These are phyloP conservation scores for Falco naumanni DNA, from an alignment of 2,797 vertebrate genomes.

Conservation along the genomic window DNA sequence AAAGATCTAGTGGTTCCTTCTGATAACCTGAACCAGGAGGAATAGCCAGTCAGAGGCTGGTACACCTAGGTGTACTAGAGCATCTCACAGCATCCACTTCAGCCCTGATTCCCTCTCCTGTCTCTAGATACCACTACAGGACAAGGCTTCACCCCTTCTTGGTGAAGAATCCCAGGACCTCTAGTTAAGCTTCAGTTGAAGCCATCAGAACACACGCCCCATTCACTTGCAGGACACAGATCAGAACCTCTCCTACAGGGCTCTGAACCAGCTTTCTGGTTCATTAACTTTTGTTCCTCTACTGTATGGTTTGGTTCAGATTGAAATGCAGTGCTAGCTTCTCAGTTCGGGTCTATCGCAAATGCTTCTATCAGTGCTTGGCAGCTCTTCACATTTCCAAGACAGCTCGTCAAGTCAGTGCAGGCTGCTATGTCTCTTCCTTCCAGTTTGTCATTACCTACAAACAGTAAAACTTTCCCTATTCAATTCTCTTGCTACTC, in stretches of 20 bases:
- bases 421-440: neutral
- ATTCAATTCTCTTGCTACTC: neutral
- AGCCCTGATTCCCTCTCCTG: neutral
- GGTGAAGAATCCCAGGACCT: neutral
- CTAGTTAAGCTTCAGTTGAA: neutral
- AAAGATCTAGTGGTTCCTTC: neutral
- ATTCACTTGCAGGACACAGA: neutral
- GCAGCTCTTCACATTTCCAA: neutral
- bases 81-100: neutral
- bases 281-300: neutral
- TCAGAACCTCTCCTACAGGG: neutral
- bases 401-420: neutral
- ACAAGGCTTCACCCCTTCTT: neutral
- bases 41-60: neutral
- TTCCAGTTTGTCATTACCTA: neutral
- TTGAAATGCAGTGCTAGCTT: neutral
- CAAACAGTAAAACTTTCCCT: neutral
- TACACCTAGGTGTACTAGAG: too few species aligned
- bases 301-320: neutral
- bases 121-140: neutral
- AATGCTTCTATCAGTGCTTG: neutral
- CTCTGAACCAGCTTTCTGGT: neutral
- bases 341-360: neutral
- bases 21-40: neutral
- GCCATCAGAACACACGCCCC: neutral